A percentile compares a stretch with the other conserved stretches of the same genome.
Conservation (phyloP, 1,140 invertebrate genomes). For the Zaprionus davidi region DNA sequence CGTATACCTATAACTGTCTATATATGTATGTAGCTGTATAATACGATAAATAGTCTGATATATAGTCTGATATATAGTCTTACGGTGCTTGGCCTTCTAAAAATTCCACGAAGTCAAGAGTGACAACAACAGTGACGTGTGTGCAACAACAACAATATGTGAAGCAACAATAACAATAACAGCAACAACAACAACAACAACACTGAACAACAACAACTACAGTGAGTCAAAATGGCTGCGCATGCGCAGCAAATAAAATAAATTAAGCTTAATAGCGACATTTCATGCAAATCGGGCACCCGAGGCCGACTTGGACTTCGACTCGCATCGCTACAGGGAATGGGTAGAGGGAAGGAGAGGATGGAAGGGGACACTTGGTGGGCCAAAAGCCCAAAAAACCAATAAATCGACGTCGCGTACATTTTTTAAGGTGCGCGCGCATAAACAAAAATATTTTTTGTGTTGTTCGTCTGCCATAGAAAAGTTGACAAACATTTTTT, state of each 20-base stretch:
- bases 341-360: not conserved
- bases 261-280: conserved; percentile 74
- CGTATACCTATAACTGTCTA: not conserved
- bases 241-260: conserved; percentile 77
- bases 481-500: conserved; percentile 51
- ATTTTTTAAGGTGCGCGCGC: conserved; percentile 67
- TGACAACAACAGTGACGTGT: conserved; percentile 12
- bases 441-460: conserved; percentile 31
- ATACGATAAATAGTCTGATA: not conserved
- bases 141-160: not conserved
- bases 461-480: conserved; percentile 51
- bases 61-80: conserved; percentile 2
- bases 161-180: not conserved
- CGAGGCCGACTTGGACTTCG: conserved; percentile 31
- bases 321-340: not conserved
- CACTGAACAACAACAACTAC: conserved; percentile 3
- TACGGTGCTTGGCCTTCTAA: conserved; percentile 44
- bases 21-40: not conserved
- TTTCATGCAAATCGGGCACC: conserved; percentile 71
- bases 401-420: conserved; percentile 44
- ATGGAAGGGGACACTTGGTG: not conserved
- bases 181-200: conserved; percentile 21
- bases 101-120: conserved; percentile 33
- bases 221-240: conserved; percentile 65
- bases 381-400: conserved; percentile 36